Conservation (phyloP, 2,113 vertebrate genomes). For the Lepisosteus oculatus region DNA sequence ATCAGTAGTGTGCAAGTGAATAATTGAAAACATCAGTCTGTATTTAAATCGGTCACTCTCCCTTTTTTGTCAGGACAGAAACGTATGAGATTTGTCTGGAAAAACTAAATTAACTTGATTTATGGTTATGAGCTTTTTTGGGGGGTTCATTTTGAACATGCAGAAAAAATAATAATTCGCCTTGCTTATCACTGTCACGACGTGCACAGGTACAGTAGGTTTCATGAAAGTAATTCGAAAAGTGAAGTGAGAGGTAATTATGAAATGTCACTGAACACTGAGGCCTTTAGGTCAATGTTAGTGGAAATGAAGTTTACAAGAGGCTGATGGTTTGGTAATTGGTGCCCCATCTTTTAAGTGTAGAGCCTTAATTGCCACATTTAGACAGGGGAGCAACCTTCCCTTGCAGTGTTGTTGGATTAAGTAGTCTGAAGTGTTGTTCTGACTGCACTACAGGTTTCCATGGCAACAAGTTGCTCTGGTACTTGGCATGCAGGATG, state of each 20-base stretch:
- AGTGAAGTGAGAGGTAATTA: neutral
- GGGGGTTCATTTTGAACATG: neutral
- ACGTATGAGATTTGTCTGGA: neutral
- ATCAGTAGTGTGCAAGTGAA: too few relatives aligned
- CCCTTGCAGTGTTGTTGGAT: conserved; percentile 16
- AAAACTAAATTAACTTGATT: neutral
- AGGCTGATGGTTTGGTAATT: conserved; percentile 1
- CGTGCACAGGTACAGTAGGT: neutral
- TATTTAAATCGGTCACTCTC: neutral
- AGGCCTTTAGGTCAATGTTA: conserved; percentile 1
- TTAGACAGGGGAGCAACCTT: neutral
- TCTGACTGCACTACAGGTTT: conserved; percentile 36
- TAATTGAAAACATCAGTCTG: neutral
- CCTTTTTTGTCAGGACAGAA: neutral
- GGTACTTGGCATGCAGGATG: conserved; percentile 1
- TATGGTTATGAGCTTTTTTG: neutral
- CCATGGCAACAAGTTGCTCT: conserved; percentile 47
- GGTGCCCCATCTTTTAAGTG: neutral
- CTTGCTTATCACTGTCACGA: neutral
- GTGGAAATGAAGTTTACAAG: neutral
- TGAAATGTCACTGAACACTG: neutral
- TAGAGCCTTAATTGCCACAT: neutral
- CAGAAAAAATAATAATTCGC: neutral
- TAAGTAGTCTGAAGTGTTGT: conserved; percentile 19
- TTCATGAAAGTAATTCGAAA: neutral